Evolutionary conservation across 2,113 vertebrate genomes (phyloP).

Genomic region (Podocnemis expansa): DNA sequence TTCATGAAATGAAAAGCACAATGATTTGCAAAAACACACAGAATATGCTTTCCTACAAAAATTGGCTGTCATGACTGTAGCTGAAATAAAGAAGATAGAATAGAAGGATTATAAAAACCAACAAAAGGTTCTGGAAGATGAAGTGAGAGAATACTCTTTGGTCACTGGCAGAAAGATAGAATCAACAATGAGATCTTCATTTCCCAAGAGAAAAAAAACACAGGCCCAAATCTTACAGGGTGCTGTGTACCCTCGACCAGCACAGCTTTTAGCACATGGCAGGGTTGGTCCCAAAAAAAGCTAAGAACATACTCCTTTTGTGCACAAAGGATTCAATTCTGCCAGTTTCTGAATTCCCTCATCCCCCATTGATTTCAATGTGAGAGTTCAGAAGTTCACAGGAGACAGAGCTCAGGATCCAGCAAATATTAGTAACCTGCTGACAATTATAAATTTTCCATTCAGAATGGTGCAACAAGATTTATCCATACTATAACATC

Average conservation of each 20-base stretch:
- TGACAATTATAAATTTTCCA: neutral
- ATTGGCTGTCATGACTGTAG: neutral
- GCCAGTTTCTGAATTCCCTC: neutral
- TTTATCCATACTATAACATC: neutral
- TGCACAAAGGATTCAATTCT: fast-evolving
- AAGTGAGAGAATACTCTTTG: neutral
- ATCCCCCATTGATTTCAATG: neutral
- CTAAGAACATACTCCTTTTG: neutral
- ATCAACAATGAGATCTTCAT: neutral
- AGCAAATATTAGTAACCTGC: neutral
- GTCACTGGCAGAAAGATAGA: neutral
- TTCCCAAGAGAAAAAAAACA: neutral
- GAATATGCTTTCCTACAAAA: neutral
- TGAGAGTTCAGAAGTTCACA: neutral
- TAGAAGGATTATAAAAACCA: neutral
- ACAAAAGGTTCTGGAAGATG: neutral
- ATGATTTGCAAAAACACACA: neutral
- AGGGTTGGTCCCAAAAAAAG: neutral
- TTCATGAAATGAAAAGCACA: neutral
- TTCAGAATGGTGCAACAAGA: neutral
- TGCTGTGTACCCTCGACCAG: neutral
- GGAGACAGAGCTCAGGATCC: neutral
- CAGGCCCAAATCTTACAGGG: neutral
- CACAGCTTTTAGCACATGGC: neutral
- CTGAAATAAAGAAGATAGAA: neutral